phyloP scores from a whole-genome alignment of 2,797 vertebrate genomes.

The Hybognathus amarus region DNA sequence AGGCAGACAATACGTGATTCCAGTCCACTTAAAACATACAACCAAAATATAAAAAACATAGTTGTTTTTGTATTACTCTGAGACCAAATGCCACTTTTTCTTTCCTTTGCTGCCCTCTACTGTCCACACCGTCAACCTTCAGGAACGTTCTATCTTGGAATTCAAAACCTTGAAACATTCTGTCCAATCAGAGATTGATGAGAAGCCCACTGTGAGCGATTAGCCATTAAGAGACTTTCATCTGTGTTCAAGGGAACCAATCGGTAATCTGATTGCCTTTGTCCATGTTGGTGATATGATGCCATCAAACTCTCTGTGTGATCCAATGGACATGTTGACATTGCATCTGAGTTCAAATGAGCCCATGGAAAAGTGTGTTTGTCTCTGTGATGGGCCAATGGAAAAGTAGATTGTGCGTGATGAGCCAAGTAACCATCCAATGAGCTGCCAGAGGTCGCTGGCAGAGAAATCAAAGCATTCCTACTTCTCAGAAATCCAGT shows the following conservation, averaged over 20 bases:
- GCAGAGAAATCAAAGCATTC: slow-evolving; percentile 40
- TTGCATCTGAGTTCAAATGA: slow-evolving; percentile 56
- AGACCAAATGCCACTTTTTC: background rate
- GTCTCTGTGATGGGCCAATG: slow-evolving; percentile 52
- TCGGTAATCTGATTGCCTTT: slow-evolving; percentile 51
- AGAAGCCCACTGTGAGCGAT: slow-evolving; percentile 57
- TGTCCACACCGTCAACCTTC: slow-evolving; percentile 50
- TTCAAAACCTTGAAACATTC: slow-evolving; percentile 31
- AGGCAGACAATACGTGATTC: background rate
- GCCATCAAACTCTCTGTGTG: slow-evolving; percentile 43
- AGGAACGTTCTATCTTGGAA: background rate
- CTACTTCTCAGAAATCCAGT: slow-evolving; percentile 30
- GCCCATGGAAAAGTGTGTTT: slow-evolving; percentile 49
- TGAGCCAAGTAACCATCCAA: slow-evolving; percentile 26
- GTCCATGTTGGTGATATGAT: slow-evolving; percentile 55
- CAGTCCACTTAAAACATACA: background rate
- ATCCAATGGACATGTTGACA: slow-evolving; percentile 44
- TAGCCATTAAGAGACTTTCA: slow-evolving; percentile 58
- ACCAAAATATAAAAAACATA: background rate
- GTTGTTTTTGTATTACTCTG: too few relatives aligned
- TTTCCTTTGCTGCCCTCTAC: slow-evolving; percentile 72
- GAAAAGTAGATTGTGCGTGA: slow-evolving; percentile 14
- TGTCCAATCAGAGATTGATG: slow-evolving; percentile 53
- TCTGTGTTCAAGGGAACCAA: slow-evolving; percentile 62
- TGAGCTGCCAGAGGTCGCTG: slow-evolving; percentile 40